Base-by-base conservation (phyloP, 30 jellyfish, hydroid and myxozoan genomes). In the Pseudorhiza aurosa region DNA sequence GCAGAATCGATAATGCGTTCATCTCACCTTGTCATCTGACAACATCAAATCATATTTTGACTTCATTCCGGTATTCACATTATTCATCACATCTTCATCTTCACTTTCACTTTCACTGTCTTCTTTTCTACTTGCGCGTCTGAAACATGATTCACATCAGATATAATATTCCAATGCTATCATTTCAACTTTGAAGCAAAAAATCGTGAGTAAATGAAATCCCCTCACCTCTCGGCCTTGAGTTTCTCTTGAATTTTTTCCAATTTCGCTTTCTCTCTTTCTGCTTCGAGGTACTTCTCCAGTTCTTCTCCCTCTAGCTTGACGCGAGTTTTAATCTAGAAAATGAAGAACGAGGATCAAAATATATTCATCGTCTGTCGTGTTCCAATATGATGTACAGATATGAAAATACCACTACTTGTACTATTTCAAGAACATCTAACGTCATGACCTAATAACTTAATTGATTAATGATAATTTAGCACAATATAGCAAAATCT, bases 91-190 rank as follows among this genome's bases (percentile, higher is more conserved):
- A 21, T 33, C 81, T 55, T 91, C 98, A n/a, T 85, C 94, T 40
- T 85, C 95, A 31, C 95, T 85, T 70, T 91, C 98, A 49, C 98
- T 91, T 29, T 83, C 97, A 69, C 97, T 90, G 42, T 91, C 95
- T 24, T 83, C 84, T 58, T 82, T 81, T 27, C 75, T 67, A 42
- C 88, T 88, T 30, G 77, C 87, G 29, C 81, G 94, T 63, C 97
- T 88, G 55, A 33, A 72, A 47, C n/a, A n/a, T n/a, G n/a, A n/a
- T n/a, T 12, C 12, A 12, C 50, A 39, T 39, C 12, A 7, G 12
- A 39, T 5, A 5, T 5, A 39, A 39, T 39, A 12, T 5, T 39
- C 7, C 10, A 39, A 39, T 5, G 12, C 12, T 39, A 7, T 39
- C 50, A 39, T 39, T 39, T 5, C 12, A 7, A 7, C 7, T 39